A percentile compares a stretch with the other conserved stretches of the same genome.
Evolutionary conservation across 2,888 invertebrate species (phyloP).

Genomic region (Spodoptera littoralis): DNA sequence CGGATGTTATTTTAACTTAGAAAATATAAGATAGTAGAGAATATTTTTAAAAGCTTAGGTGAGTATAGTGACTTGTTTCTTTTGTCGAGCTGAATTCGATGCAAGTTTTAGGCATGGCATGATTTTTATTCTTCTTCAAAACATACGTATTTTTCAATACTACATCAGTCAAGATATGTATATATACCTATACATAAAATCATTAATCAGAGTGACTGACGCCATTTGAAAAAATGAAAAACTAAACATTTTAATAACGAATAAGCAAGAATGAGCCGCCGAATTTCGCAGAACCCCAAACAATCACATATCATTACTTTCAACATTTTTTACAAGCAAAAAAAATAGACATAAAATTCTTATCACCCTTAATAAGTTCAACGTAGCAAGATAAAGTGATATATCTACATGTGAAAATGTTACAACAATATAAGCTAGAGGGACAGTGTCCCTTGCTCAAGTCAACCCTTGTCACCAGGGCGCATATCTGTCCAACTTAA

Average conservation of each 20-base stretch:
- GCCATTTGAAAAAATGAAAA: too few relatives aligned
- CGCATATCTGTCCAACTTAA: constrained; percentile 83
- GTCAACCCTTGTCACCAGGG: constrained; percentile 82
- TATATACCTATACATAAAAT: too few relatives aligned
- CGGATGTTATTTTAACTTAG: constrained; percentile 7
- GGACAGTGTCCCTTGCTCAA: constrained; percentile 55
- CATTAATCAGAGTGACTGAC: too few relatives aligned
- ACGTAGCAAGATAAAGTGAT: constrained; percentile 45
- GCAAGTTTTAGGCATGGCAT: too few relatives aligned
- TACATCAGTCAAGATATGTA: too few relatives aligned
- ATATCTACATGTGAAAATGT: constrained; percentile 54
- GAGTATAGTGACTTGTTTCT: background rate
- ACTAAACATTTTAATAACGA: too few relatives aligned
- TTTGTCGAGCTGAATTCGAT: too few relatives aligned
- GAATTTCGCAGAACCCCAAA: too few relatives aligned
- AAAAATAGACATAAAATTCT: constrained; percentile 24
- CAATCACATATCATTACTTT: too few relatives aligned
- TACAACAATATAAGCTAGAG: constrained; percentile 51
- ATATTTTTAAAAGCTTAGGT: constrained; percentile 8
- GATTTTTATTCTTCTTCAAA: too few relatives aligned
- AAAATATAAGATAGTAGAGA: constrained; percentile 4
- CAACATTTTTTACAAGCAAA: constrained; percentile 5
- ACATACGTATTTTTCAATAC: too few relatives aligned
- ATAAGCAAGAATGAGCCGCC: too few relatives aligned
- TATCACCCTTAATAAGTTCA: constrained; percentile 48